Evolutionary conservation across 1,140 invertebrate species (phyloP), one percentile per base, ranked within the genome.

Genomic region (Drosophila willistoni): DNA sequence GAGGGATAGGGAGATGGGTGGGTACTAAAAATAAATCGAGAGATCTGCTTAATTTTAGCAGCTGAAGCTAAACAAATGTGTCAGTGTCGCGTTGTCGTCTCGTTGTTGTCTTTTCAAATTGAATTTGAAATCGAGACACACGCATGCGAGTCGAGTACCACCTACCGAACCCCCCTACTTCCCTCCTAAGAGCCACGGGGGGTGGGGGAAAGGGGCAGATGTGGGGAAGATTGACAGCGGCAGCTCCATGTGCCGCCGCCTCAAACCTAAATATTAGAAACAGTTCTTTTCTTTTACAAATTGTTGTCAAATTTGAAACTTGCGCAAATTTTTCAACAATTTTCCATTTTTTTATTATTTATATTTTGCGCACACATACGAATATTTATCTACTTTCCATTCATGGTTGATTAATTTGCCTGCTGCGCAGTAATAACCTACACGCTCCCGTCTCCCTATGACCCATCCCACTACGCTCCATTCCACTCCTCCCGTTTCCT

Each of bases 51-150:
- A 77, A 76, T 64, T 76, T 76, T 59, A 59, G 70, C 73, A 70
- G 36, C 36, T 64, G 60, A 54, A 74, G 70, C 70, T 42, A 56
- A 66, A 76, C 67, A 71, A 66, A 77, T 77, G 74, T 71, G 75
- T 77, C 75, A 71, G 44, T 74, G 64, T 33, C 29, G 34, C 73
- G 56, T 19, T 9, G 36, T 29, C 29, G 29, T 13, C 36, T 39
- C 36, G 36, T 10, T 22, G 19, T 64, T 42, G 19, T 10, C 12
- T 36, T 36, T 29, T 25, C 71, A 86, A 87, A 77, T 77, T 77
- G 74, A 86, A 75, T 87, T 82, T 86, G 82, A 86, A 87, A 86
- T 86, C 64, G 79, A 86, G 84, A 87, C 72, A 84, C 55, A 85
- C 83, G 83, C 83, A 82, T 77, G 54, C 70, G 57, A 17, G 33